Evolutionary conservation across 2,797 vertebrate genomes (phyloP), one percentile per base, ranked within the genome.

Genomic region (Potorous gilbertii): DNA sequence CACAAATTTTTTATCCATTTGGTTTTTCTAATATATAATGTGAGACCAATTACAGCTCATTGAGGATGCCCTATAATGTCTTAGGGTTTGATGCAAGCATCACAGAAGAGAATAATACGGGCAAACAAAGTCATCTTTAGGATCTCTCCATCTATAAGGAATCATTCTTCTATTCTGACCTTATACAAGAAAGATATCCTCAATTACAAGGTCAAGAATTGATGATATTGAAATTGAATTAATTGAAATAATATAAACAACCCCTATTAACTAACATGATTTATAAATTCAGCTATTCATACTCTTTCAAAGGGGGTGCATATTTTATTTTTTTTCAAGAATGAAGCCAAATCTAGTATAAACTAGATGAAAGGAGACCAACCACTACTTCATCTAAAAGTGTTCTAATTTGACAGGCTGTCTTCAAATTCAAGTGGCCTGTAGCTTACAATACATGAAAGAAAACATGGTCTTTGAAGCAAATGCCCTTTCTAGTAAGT

Each of bases 401-500:
- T 11, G 52, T 31, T 74, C 56, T 12, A 66, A 93, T 92, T 87
- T 24, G 62, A n/a, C 12, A 27, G 55, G 24, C 27, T 27, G 54
- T 62, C 27, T 90, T 91, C 40, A 74, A 89, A 93, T 91, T 93
- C 81, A 89, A 29, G 46, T 28, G 54, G 54, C 57, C 56, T 54
- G 14, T 14, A 90, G 54, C 94, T 93, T 96, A 95, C 93, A 89
- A 54, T 57, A 91, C 31, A 27, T 27, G 91, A 1, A 52, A 54
- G 40, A 87, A 50, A 87, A 87, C 11, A 40, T 87, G 74, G 74
- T 14, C 74, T 87, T 87, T 50, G 40, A 87, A 87, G 74, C 40
- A 46, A 74, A 87, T 87, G 74, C 28, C 95, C 74, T 93, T 94
- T 50, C 91, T 8, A 54, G 21, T 55, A 92, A 92, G 52, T 81